These are phyloP conservation scores for Protaetia brevitarsis DNA, from an alignment of 1,140 invertebrate species.

Conservation along the genomic window DNA sequence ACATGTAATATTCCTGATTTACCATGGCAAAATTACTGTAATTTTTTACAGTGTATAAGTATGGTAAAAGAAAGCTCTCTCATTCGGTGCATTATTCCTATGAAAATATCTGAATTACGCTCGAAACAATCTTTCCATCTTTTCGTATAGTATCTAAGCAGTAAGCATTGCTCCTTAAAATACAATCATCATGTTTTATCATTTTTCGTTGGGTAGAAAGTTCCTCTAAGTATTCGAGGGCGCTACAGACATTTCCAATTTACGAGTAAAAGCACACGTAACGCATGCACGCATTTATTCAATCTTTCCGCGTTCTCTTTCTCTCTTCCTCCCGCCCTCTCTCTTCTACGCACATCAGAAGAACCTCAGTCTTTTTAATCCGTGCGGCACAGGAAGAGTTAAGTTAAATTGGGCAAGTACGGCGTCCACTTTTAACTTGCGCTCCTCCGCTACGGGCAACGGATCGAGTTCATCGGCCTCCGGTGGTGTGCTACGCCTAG, in stretches of 20 bases:
- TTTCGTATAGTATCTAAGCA: too few relatives aligned
- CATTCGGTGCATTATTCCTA: too few relatives aligned
- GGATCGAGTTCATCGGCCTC: slow-evolving; percentile 20
- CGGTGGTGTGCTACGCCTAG: slow-evolving; percentile 25
- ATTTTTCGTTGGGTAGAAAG: too few relatives aligned
- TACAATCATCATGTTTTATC: too few relatives aligned
- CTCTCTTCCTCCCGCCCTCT: not conserved
- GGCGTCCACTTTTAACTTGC: slow-evolving; percentile 26
- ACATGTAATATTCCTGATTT: too few relatives aligned
- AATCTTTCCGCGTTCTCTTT: not conserved
- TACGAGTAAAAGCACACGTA: slow-evolving; percentile 13
- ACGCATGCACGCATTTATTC: not conserved
- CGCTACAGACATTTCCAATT: not conserved
- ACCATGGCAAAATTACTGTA: too few relatives aligned
- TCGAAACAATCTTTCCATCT: too few relatives aligned
- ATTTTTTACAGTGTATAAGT: too few relatives aligned
- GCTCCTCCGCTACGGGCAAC: slow-evolving; percentile 2
- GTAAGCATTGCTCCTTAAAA: too few relatives aligned
- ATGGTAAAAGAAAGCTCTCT: too few relatives aligned
- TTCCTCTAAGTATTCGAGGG: too few relatives aligned
- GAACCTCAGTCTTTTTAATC: not conserved
- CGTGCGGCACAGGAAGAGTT: slow-evolving; percentile 4
- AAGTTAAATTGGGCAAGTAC: slow-evolving; percentile 6
- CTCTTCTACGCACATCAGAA: not conserved
- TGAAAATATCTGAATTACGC: too few relatives aligned